These are phyloP conservation scores for Botia kubotai DNA, from an alignment of 2,797 vertebrate species.

Conservation along the genomic window DNA sequence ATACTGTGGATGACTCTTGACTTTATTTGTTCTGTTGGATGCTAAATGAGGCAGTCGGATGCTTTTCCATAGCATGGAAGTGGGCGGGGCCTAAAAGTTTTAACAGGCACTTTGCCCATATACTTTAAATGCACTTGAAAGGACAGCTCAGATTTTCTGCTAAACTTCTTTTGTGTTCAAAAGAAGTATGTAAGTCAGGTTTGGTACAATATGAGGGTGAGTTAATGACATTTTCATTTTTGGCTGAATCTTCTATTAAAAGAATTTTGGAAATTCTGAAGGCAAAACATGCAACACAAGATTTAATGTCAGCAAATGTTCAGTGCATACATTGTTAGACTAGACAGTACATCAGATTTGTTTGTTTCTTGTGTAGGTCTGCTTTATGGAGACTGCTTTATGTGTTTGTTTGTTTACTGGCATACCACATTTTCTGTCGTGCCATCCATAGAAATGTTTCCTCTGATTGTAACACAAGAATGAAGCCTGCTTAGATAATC, in stretches of 20 bases:
- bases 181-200: too few relatives aligned
- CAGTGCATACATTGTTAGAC: neutral
- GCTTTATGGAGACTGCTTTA: neutral
- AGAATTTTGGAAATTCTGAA: neutral
- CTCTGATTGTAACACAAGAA: slow-evolving; percentile 35
- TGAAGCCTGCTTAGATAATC: slow-evolving; percentile 28
- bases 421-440: neutral
- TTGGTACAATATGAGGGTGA: too few relatives aligned
- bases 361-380: slow-evolving; percentile 28
- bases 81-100: too few relatives aligned
- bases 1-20: too few relatives aligned
- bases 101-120: too few relatives aligned
- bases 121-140: too few relatives aligned
- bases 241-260: neutral
- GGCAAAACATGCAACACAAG: neutral
- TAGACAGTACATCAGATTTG: neutral
- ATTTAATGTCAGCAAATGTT: neutral
- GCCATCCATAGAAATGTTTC: slow-evolving; percentile 18
- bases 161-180: too few relatives aligned
- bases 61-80: too few relatives aligned
- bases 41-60: too few relatives aligned
- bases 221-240: too few relatives aligned
- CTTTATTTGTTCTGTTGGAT: too few relatives aligned
- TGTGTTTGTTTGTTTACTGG: slow-evolving; percentile 38
- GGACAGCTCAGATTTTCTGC: too few relatives aligned